Evolutionary conservation across 2,113 vertebrate genomes (phyloP).

Genomic region (Pontoporia blainvillei): DNA sequence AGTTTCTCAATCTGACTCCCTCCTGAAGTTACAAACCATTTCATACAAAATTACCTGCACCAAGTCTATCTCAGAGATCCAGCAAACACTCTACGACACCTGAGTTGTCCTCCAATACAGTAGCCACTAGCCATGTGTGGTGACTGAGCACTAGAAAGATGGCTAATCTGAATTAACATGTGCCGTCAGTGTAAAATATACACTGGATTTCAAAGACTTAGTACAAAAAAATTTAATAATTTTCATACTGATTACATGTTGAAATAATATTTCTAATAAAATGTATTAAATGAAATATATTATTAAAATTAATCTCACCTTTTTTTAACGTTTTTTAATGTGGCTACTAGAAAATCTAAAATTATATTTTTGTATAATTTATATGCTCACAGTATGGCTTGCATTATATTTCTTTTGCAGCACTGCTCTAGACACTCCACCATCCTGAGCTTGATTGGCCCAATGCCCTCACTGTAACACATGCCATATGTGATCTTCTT

Average conservation of each 20-base stretch:
- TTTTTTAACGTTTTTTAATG: background rate
- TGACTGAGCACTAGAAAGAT: background rate
- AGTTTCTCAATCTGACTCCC: background rate
- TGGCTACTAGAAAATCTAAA: background rate
- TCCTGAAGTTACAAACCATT: background rate
- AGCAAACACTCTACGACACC: background rate
- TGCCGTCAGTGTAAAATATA: background rate
- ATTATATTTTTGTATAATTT: background rate
- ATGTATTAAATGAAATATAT: background rate
- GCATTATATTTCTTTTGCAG: background rate
- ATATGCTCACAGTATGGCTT: background rate
- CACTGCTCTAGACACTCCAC: background rate
- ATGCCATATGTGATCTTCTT: background rate
- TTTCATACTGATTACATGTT: slow-evolving; percentile 20
- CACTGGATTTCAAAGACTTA: background rate
- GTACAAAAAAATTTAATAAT: slow-evolving; percentile 2
- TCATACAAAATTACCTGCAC: background rate
- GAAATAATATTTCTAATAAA: slow-evolving; percentile 5
- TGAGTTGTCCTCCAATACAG: background rate
- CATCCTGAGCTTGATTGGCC: background rate
- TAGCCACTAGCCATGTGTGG: background rate
- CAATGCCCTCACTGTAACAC: background rate
- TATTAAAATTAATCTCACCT: slow-evolving; percentile 15
- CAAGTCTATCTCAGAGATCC: background rate
- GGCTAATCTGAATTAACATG: background rate